Percentiles rank a stretch among this genome's conserved stretches.
Evolutionary conservation across 2,888 invertebrate genomes (phyloP).

Genomic region (Pseudolycoriella hygida): DNA sequence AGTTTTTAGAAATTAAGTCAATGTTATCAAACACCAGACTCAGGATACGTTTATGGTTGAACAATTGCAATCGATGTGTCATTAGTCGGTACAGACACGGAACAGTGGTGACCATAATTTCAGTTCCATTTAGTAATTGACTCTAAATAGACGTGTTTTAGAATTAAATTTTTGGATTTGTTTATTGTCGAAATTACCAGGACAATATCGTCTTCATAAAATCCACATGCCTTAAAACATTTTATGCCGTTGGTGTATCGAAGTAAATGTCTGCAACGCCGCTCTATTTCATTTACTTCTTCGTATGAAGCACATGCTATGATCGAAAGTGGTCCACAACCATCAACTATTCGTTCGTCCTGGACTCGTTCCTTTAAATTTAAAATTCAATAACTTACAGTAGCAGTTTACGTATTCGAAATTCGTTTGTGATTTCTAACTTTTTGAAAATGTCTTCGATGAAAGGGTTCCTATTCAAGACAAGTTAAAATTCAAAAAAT

Average conservation of each 20-base stretch:
- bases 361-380: too few relatives aligned
- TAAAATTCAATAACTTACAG: too few relatives aligned
- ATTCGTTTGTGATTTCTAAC: too few relatives aligned
- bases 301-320: constrained; percentile 45
- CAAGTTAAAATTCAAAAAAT: too few relatives aligned
- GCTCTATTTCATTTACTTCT: constrained; percentile 33
- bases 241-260: constrained; percentile 6
- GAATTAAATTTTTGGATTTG: constrained; percentile 26
- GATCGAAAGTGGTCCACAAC: constrained; percentile 42
- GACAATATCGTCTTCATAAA: too few relatives aligned
- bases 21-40: constrained; percentile 54
- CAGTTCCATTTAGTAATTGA: constrained; percentile 42
- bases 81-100: constrained; percentile 34
- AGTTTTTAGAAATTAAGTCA: constrained; percentile 40
- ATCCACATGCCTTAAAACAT: too few relatives aligned
- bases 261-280: constrained; percentile 29
- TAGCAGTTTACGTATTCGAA: too few relatives aligned
- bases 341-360: constrained; percentile 13
- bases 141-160: constrained; percentile 26
- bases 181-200: too few relatives aligned
- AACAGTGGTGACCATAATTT: constrained; percentile 54
- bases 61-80: constrained; percentile 27
- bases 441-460: too few relatives aligned
- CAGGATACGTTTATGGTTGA: constrained; percentile 42
- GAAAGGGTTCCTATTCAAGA: too few relatives aligned